Percentiles rank a stretch among this genome's conserved stretches.
These are phyloP conservation scores for Suricata suricatta DNA, from an alignment of 2,113 vertebrate genomes.

Conservation along the genomic window DNA sequence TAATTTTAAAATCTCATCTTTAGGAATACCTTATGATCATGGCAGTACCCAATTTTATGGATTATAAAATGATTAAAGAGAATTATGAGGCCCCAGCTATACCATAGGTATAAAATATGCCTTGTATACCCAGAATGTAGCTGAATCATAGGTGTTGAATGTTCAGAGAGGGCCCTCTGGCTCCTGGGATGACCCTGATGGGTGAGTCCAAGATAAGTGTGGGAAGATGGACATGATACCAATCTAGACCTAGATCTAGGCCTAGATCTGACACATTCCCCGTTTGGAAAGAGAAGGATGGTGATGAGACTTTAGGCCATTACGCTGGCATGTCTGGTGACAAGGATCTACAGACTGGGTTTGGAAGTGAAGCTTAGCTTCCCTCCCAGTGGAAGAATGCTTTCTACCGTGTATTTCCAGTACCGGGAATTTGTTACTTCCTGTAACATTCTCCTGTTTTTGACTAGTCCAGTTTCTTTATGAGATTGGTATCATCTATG, in stretches of 20 bases:
- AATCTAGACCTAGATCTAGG: no score
- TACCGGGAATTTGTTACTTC: not conserved
- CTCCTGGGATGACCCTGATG: constrained; percentile 10
- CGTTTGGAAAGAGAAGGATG: not conserved
- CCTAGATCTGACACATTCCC: not conserved
- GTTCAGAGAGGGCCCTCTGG: not conserved
- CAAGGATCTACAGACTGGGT: not conserved
- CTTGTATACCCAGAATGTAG: not conserved
- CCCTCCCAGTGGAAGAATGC: not conserved
- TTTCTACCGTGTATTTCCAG: constrained; percentile 9
- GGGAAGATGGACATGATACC: not conserved
- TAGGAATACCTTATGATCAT: not conserved
- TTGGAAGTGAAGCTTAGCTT: not conserved
- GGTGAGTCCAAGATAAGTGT: constrained; percentile 12
- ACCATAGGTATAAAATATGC: not conserved
- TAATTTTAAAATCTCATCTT: constrained; percentile 51
- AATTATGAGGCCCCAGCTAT: not conserved
- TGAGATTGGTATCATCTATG: not conserved
- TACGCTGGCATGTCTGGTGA: not conserved
- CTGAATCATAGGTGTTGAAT: not conserved
- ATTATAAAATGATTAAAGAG: not conserved
- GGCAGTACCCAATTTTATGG: not conserved
- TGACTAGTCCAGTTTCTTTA: not conserved
- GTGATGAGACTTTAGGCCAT: not conserved
- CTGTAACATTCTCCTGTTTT: not conserved